Conservation (phyloP, 2,113 vertebrate species). For the Sylvilagus bachmani region DNA sequence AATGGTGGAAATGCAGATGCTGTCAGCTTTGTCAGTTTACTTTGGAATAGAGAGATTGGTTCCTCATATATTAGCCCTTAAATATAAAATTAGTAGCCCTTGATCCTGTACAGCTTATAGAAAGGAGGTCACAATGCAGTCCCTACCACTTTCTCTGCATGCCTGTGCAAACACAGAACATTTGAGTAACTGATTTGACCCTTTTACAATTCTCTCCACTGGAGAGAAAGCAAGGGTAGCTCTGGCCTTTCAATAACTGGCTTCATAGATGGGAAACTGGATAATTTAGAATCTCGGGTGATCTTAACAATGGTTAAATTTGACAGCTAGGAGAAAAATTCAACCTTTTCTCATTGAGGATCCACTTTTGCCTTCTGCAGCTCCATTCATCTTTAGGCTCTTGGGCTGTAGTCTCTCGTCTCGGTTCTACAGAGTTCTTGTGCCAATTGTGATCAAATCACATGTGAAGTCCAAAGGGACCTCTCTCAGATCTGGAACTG, state of each 20-base stretch:
- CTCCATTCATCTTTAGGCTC: not conserved
- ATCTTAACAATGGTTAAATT: not conserved
- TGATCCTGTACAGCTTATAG: not conserved
- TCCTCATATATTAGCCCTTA: not conserved
- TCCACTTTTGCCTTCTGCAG: not conserved
- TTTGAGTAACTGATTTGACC: not conserved
- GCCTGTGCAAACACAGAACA: not conserved
- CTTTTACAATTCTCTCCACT: not conserved
- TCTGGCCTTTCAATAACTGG: not conserved
- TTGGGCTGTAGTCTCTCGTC: not conserved
- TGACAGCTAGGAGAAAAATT: slow-evolving; percentile 40
- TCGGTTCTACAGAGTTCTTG: not conserved
- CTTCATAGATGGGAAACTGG: not conserved
- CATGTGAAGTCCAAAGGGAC: not conserved
- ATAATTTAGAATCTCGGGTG: slow-evolving; percentile 14
- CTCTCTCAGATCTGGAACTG: not conserved
- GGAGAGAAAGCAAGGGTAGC: not conserved
- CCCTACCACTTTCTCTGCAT: not conserved
- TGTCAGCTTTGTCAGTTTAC: not conserved
- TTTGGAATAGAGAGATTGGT: not conserved
- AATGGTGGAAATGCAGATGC: not conserved
- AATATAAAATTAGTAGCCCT: not conserved
- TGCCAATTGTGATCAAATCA: not conserved
- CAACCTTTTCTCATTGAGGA: not conserved
- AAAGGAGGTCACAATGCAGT: not conserved